phyloP scores from a whole-genome alignment of 1,140 invertebrate species.

The Heliconius congener region DNA sequence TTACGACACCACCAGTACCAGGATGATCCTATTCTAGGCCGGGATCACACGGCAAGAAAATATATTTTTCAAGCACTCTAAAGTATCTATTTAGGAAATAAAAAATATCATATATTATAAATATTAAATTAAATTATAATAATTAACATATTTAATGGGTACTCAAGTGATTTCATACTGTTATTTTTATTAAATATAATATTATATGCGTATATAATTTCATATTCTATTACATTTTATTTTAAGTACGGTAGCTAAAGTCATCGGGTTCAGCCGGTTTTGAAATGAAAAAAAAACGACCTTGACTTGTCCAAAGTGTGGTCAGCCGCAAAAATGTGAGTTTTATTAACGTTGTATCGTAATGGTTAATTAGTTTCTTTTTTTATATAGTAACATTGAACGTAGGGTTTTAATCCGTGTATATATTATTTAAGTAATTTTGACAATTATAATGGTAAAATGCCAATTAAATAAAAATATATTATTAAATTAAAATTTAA shows the following conservation, averaged over 20 bases:
- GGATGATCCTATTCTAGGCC: too few relatives aligned
- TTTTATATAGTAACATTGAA: neutral
- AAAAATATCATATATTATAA: neutral
- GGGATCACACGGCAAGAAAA: too few relatives aligned
- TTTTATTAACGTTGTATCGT: slow-evolving; percentile 18
- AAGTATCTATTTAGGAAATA: neutral
- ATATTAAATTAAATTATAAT: neutral
- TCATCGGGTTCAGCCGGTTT: slow-evolving; percentile 19
- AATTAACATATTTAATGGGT: neutral
- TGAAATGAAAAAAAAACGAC: slow-evolving; percentile 17
- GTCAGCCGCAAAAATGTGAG: slow-evolving; percentile 20
- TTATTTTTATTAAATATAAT: neutral
- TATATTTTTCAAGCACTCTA: too few relatives aligned
- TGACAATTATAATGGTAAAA: neutral
- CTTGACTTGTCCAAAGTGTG: slow-evolving; percentile 30
- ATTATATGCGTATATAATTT: neutral
- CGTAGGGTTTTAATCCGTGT: neutral
- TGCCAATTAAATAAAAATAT: neutral
- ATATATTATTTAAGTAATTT: neutral
- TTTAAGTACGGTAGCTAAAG: slow-evolving; percentile 24
- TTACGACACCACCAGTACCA: too few relatives aligned
- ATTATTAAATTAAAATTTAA: slow-evolving; percentile 7
- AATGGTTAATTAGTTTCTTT: neutral
- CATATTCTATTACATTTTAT: neutral
- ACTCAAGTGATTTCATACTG: neutral